phyloP scores from a whole-genome alignment of 1,140 invertebrate genomes.

The Bombus ignitus region DNA sequence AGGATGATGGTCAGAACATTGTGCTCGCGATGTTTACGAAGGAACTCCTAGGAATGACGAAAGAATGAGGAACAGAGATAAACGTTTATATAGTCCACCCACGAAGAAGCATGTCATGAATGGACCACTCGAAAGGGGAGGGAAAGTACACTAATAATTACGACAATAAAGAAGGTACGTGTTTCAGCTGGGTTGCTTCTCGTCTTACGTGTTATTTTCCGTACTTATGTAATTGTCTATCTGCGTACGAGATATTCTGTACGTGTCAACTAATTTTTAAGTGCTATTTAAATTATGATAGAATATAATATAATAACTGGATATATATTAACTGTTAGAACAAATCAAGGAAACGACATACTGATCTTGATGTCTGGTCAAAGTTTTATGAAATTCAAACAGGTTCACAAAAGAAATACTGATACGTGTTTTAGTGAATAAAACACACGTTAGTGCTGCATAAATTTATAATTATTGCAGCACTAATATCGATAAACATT shows the following conservation, averaged over 20 bases:
- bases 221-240: constrained; percentile 57
- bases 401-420: too few relatives aligned
- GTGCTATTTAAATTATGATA: neutral
- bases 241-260: neutral
- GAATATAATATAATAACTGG: too few relatives aligned
- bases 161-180: constrained; percentile 70
- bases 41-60: constrained; percentile 64
- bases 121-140: constrained; percentile 65
- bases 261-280: neutral
- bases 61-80: constrained; percentile 65
- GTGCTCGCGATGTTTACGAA: constrained; percentile 54
- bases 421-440: too few relatives aligned
- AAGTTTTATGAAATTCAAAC: too few relatives aligned
- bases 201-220: constrained; percentile 66
- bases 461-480: too few relatives aligned
- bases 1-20: constrained; percentile 41
- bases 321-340: too few relatives aligned
- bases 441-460: too few relatives aligned
- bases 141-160: constrained; percentile 67
- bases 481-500: too few relatives aligned
- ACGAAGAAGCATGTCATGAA: constrained; percentile 73
- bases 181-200: constrained; percentile 69
- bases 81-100: constrained; percentile 80
- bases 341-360: too few relatives aligned
- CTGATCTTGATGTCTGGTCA: too few relatives aligned